Conservation (phyloP, 2,797 vertebrate genomes). For the Allenopithecus nigroviridis region DNA sequence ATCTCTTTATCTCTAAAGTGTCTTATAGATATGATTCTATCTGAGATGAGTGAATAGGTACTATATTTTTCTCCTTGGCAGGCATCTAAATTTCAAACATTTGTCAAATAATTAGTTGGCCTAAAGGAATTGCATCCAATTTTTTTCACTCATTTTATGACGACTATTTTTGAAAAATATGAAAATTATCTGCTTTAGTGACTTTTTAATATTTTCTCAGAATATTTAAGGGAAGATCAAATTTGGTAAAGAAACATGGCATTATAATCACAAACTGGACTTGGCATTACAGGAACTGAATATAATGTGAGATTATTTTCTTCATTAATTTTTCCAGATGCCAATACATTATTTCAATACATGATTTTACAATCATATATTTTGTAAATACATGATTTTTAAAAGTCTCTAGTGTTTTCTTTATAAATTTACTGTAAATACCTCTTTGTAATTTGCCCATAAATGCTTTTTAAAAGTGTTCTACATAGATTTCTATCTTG, state of each 20-base stretch:
- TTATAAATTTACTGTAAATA: neutral
- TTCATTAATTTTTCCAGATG: neutral
- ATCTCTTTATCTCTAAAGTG: neutral
- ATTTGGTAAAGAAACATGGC: neutral
- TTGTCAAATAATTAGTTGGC: neutral
- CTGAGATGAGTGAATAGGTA: neutral
- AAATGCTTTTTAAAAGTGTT: neutral
- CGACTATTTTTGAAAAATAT: neutral
- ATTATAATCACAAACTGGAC: neutral
- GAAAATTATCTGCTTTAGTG: neutral
- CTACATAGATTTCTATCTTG: neutral
- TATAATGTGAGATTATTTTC: neutral
- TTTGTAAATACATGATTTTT: neutral
- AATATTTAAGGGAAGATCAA: neutral
- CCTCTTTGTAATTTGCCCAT: neutral
- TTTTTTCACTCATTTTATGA: neutral
- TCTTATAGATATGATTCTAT: neutral
- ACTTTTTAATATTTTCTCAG: neutral
- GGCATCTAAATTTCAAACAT: neutral
- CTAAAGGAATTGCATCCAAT: neutral
- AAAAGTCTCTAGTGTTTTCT: neutral
- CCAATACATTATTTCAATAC: neutral
- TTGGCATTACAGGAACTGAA: neutral
- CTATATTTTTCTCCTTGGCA: neutral
- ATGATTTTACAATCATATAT: neutral